Base-by-base conservation (phyloP, 2,113 vertebrate species). In the Propithecus coquereli region DNA sequence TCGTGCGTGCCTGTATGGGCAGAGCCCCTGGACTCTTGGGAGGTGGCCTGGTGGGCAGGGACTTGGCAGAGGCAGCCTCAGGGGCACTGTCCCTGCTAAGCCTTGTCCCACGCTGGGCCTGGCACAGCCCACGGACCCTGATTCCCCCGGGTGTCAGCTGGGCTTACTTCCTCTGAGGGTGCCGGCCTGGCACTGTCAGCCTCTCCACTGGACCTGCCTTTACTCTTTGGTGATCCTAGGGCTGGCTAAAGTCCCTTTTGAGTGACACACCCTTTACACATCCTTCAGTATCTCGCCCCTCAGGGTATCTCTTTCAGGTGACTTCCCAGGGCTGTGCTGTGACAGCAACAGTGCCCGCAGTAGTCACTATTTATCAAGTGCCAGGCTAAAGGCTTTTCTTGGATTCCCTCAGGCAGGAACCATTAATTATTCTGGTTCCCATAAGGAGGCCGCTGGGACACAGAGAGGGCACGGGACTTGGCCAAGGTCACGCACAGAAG, bases 321-420 rank as follows among this genome's bases (percentile, higher is more conserved):
- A 27, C 61, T 37, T 73, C 47, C 59, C 14, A 10, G 76, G 37
- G 0, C 40, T 45, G 23, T 57, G 68, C 61, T 5, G 16, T 27
- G 57, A 13, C 16, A 23, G 7, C 20, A 14, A 18, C 37, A 23
- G 2, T 13, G 18, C n/a, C 79, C 50, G 30, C 2, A 11, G 0
- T 43, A 10, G 40, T 25, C 18, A 12, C 52, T n/a, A 0, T 43
- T 16, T 61, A 45, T 7, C 66, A 3, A 34, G 57, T n/a, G 82
- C n/a, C 88, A 76, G 70, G 22, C 66, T 25, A 16, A 52, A 57
- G 34, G 54, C 76, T 88, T 87, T 43, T 18, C 68, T 54, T 17
- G 79, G 89, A 5, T 73, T 66, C 57, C 63, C 3, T 68, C 12
- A 32, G n/a, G 17, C 17, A 23, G 54, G n/a, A 68, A 13, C 82